Evolutionary conservation across 2,888 invertebrate species (phyloP).

Genomic region (Dexiosoma caninum): DNA sequence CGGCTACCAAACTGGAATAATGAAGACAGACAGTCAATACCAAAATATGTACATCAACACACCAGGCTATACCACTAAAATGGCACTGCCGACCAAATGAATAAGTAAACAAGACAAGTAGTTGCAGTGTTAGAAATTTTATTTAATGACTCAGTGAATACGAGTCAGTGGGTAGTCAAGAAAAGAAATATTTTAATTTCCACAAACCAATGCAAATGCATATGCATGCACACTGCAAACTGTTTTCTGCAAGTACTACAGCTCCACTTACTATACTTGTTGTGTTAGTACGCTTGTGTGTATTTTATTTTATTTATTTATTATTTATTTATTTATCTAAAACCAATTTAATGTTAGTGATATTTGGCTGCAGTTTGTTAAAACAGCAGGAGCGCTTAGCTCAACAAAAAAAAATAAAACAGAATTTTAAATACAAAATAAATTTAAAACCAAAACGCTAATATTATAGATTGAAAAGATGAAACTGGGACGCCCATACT

Average conservation of each 20-base stretch:
- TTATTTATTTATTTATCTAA: constrained; percentile 26
- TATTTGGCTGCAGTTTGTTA: constrained; percentile 18
- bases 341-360: constrained; percentile 19
- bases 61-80: constrained; percentile 2
- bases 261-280: not conserved
- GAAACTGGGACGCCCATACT: constrained; percentile 46
- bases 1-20: constrained; percentile 54
- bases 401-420: not conserved
- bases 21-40: constrained; percentile 21
- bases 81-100: constrained; percentile 2
- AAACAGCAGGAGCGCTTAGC: constrained; percentile 17
- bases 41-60: not conserved
- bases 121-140: constrained; percentile 31
- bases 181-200: not conserved
- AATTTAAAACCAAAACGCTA: constrained; percentile 7
- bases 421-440: not conserved
- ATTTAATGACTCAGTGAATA: constrained; percentile 14
- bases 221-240: not conserved
- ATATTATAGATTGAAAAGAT: constrained; percentile 49
- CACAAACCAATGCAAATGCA: no score
- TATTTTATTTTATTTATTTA: no score
- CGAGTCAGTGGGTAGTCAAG: constrained; percentile 46
- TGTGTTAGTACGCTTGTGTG: not conserved
- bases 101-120: constrained; percentile 43
- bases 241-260: not conserved